Evolutionary conservation across 2,888 invertebrate genomes (phyloP), one percentile per base, ranked within the genome.

Genomic region (Harpalus rubripes): DNA sequence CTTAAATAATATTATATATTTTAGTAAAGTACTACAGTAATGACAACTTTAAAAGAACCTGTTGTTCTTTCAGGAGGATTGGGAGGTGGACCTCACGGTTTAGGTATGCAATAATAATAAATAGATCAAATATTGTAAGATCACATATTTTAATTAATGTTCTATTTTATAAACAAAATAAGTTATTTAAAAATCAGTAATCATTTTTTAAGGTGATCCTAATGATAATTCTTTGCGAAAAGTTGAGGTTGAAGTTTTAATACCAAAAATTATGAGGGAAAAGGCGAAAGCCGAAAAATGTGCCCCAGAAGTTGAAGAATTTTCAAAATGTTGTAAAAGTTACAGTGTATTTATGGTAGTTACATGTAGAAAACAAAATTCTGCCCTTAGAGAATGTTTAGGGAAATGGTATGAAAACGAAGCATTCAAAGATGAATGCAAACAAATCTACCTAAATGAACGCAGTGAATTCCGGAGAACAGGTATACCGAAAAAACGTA

Each of bases 181-280:
- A 52, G 8, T 61, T 22, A 22, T 22, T 22, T 1, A 22, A 79
- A 68, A 5, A 18, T 15, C 32, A 32, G 5, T 32, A 32, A 32
- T 32, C 2, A 32, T 32, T 32, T 39, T 61, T 81, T 85, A 89
- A 96, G 97, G 97, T 86, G 97, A 98, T 92, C 98, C 98, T 0
- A 92, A 96, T 87, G 98, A 98, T 90, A 93, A 90, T 88, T 92
- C 92, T n/a, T 91, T 99, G 80, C 93, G 99, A 87, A 97, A 95
- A 92, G 97, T 98, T 1, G 99, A 99, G 91, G 91, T 91, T 18
- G 97, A 98, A 89, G 95, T 99, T 16, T 90, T 98, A 87, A 96
- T 99, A 89, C 97, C 98, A 0, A 96, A 98, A 91, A 94, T 96
- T 88, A 95, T 99, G 93, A 93, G 98, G 87, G 96, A 97, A 26